These are phyloP conservation scores for Apocrypta bakeri DNA, from an alignment of 1,140 invertebrate genomes.

Conservation along the genomic window DNA sequence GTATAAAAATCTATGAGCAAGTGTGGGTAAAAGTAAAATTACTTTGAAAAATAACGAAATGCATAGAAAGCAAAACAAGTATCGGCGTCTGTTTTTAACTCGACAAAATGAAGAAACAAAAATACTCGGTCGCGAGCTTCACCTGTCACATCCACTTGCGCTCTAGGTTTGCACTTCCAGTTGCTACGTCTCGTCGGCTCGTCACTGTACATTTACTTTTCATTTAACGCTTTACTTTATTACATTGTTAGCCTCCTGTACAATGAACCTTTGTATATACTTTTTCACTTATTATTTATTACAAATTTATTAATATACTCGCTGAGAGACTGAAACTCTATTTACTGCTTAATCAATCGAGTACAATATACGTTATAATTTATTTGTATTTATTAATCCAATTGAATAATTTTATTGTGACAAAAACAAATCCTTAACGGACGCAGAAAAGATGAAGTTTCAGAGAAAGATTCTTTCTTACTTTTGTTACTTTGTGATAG, in stretches of 20 bases:
- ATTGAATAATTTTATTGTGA: too few relatives aligned
- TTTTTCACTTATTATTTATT: not conserved
- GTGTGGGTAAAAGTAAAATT: not conserved
- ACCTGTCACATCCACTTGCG: slow-evolving; percentile 16
- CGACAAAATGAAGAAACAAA: slow-evolving; percentile 25
- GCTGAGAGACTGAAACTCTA: too few relatives aligned
- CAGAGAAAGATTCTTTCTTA: too few relatives aligned
- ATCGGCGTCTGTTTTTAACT: slow-evolving; percentile 1
- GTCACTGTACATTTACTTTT: not conserved
- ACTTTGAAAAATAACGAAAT: not conserved
- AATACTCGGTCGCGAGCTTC: slow-evolving; percentile 12
- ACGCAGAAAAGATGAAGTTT: too few relatives aligned
- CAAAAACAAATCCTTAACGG: too few relatives aligned
- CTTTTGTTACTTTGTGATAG: too few relatives aligned
- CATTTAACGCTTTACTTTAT: not conserved
- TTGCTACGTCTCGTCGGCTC: not conserved
- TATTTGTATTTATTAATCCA: too few relatives aligned
- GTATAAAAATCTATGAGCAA: too few relatives aligned
- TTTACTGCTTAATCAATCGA: too few relatives aligned
- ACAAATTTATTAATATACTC: too few relatives aligned
- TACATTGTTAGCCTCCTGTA: not conserved
- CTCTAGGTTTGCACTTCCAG: not conserved
- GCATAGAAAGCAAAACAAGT: not conserved
- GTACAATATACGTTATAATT: too few relatives aligned
- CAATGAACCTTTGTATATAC: not conserved